phyloP scores from a whole-genome alignment of 2,888 invertebrate genomes.

The Protodeltote pygarga region DNA sequence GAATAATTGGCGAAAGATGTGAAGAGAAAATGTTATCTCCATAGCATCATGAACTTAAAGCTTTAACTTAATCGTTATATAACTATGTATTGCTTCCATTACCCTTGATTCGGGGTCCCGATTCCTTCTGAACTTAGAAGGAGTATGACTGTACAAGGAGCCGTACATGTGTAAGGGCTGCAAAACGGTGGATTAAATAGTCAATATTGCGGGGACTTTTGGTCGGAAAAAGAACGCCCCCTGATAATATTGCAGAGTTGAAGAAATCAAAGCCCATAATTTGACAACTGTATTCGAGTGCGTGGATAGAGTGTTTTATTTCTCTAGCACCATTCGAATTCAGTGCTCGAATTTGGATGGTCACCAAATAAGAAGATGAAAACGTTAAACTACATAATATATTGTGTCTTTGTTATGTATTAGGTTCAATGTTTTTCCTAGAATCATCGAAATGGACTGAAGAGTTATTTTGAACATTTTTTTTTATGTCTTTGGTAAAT shows the following conservation, averaged over 20 bases:
- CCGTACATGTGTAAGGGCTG: conserved; percentile 37
- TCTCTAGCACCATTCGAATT: conserved; percentile 92
- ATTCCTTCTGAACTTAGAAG: conserved; percentile 43
- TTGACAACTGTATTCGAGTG: conserved; percentile 90
- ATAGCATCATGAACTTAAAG: no score
- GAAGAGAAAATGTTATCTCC: not conserved
- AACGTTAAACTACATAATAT: not conserved
- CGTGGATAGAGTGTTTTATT: conserved; percentile 87
- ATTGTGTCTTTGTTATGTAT: not conserved
- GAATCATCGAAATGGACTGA: no score
- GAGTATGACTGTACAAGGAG: conserved; percentile 44
- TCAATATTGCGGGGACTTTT: no score
- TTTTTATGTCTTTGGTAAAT: not conserved
- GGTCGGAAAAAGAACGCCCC: conserved; percentile 15
- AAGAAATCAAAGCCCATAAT: conserved; percentile 61
- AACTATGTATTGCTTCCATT: conserved; percentile 12
- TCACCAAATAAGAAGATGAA: conserved; percentile 42
- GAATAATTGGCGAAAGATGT: not conserved
- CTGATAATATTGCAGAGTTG: conserved; percentile 9
- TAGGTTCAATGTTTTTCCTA: not conserved
- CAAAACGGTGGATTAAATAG: no score
- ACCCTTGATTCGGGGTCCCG: conserved; percentile 10
- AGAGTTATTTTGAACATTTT: no score
- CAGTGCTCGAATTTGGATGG: conserved; percentile 84
- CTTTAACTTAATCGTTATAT: conserved; percentile 14